Evolutionary conservation across 2,888 invertebrate genomes (phyloP), one percentile per base, ranked within the genome.

Genomic region (Acleris sparsana): DNA sequence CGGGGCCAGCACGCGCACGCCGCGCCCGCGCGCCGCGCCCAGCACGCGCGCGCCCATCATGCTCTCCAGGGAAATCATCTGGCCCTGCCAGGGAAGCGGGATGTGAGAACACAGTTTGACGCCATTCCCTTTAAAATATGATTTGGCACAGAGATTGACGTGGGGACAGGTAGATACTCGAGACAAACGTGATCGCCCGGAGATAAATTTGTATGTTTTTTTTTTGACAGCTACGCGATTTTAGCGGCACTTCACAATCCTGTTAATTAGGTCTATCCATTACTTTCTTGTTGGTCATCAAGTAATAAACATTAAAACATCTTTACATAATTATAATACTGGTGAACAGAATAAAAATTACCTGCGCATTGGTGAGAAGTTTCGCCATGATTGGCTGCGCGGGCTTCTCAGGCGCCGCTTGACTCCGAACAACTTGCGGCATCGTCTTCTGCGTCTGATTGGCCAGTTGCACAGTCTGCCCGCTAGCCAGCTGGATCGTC

Each of bases 341-440:
- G 7, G 11, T 33, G 5, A 33, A 11, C 0, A 9, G 33, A 3
- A 39, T 55, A 74, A 62, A 53, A 70, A 73, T 82, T 84, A 94
- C 94, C 90, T 94, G 94, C 53, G 96, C 94, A 80, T 95, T 96
- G 6, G 96, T 95, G 25, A 96, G 86, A 18, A 96, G 94, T 82
- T 96, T 96, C 0, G 96, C 96, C 48, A 96, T 93, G 33, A 96
- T 94, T 4, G 95, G 95, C 77, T 92, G 94, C 76, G 79, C 73
- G 5, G 84, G 44, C 72, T 91, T 93, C 18, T 92, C 93, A 1
- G 78, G 81, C 11, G 81, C 71, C 18, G 80, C 73, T 72, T 85
- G 91, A 70, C 74, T 84, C 69, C 84, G 87, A 33, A 88, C 91
- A n/a, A 88, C 84, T 75, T 89, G 90, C 49, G 87, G 75, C 67